These are phyloP conservation scores for Pygoscelis antarcticus DNA, from an alignment of 2,113 vertebrate species.

Conservation along the genomic window DNA sequence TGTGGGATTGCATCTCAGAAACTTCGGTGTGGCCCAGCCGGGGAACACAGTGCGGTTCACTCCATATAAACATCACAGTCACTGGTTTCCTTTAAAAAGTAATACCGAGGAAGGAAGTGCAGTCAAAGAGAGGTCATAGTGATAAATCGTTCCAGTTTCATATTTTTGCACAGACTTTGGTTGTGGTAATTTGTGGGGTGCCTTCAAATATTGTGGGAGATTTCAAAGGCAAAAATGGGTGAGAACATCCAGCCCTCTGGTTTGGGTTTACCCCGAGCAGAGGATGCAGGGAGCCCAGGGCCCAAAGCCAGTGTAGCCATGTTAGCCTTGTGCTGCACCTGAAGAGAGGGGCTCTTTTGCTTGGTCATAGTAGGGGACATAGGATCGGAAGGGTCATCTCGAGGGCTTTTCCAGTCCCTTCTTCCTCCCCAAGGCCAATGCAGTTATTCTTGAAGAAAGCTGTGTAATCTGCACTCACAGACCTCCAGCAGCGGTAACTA, in stretches of 20 bases:
- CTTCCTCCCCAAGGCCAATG: neutral
- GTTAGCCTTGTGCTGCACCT: neutral
- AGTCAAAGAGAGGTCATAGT: neutral
- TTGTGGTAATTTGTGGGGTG: neutral
- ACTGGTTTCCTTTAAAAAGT: slow-evolving; percentile 15
- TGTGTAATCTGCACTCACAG: neutral
- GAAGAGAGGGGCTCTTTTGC: neutral
- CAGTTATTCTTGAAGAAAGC: neutral
- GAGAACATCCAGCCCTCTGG: neutral
- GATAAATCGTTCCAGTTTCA: neutral
- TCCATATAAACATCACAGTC: neutral
- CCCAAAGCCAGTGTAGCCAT: neutral
- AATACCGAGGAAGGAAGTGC: neutral
- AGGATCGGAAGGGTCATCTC: neutral
- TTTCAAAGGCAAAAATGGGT: neutral
- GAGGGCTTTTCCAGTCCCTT: neutral
- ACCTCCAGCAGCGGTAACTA: neutral
- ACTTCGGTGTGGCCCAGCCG: neutral
- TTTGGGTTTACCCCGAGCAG: neutral
- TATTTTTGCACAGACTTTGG: neutral
- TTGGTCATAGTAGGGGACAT: neutral
- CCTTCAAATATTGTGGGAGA: neutral
- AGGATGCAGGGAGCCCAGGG: neutral
- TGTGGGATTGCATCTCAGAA: neutral
- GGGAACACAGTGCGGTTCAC: neutral